phyloP scores from a whole-genome alignment of 2,797 vertebrate species.

The Sphenopsis melanotis region DNA sequence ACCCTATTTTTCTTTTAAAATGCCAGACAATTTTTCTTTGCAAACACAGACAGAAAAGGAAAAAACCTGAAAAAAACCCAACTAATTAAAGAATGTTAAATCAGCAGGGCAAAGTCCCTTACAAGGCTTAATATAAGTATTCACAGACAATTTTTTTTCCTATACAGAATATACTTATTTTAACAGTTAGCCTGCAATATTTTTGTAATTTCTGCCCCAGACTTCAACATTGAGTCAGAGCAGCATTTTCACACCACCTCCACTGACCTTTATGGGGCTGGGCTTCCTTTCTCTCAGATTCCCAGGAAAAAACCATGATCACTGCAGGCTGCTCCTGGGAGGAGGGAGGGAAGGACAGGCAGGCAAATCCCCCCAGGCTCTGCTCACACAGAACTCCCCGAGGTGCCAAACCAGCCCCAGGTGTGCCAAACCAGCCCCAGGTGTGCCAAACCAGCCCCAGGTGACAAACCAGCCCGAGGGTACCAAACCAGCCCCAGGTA shows the following conservation, averaged over 20 bases:
- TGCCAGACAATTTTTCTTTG: neutral
- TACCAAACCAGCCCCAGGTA: fast-evolving
- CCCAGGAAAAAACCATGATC: fast-evolving
- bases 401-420: fast-evolving
- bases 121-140: neutral
- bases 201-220: neutral
- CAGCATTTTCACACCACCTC: neutral
- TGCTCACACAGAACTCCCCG: neutral
- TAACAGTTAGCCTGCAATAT: neutral
- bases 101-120: neutral
- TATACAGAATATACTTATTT: neutral
- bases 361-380: neutral
- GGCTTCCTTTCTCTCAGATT: neutral
- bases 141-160: neutral
- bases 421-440: fast-evolving
- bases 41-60: neutral
- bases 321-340: neutral
- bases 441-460: neutral
- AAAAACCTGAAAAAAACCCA: fast-evolving
- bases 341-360: neutral
- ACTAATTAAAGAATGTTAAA: neutral
- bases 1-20: neutral
- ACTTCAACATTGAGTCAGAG: neutral
- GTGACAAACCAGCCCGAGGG: fast-evolving
- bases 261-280: neutral